Percentiles rank a stretch among this genome's conserved stretches.
phyloP scores from a whole-genome alignment of 2,888 invertebrate genomes.

The Cataglyphis cursor region DNA sequence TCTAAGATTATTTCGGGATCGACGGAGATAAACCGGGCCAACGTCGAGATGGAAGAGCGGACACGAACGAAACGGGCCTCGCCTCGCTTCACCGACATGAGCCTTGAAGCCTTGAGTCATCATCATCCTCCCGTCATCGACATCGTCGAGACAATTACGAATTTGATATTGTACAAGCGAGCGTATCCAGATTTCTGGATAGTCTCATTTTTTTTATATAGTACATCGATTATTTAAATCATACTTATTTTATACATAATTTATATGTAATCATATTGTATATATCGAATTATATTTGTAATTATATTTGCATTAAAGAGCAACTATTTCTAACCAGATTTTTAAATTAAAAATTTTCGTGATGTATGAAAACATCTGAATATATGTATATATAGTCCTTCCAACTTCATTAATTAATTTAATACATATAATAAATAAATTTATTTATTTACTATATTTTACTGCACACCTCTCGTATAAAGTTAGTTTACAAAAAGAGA shows the following conservation, averaged over 20 bases:
- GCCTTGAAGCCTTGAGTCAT: conserved; percentile 83
- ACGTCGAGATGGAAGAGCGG: conserved; percentile 70
- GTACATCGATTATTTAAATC: conserved; percentile 22
- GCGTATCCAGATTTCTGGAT: conserved; percentile 20
- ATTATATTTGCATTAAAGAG: neutral
- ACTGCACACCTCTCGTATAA: neutral
- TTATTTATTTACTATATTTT: neutral
- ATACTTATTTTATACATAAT: neutral
- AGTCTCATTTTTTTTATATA: conserved; percentile 10
- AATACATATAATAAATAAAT: neutral
- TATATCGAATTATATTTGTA: neutral
- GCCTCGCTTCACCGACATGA: conserved; percentile 65
- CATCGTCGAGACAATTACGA: conserved; percentile 50
- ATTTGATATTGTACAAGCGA: conserved; percentile 74
- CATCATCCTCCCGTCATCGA: conserved; percentile 60
- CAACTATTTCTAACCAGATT: neutral
- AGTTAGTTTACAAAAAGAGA: neutral
- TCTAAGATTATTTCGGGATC: conserved; percentile 84
- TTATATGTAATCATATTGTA: neutral
- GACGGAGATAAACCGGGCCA: conserved; percentile 85
- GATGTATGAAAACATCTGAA: neutral
- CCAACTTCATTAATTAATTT: neutral
- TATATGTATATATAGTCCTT: neutral
- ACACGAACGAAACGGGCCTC: conserved; percentile 22
- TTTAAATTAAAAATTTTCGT: neutral